Percentiles rank a stretch among this genome's conserved stretches.
Conservation (phyloP, 2,797 vertebrate genomes). For the Ficedula albicollis region DNA sequence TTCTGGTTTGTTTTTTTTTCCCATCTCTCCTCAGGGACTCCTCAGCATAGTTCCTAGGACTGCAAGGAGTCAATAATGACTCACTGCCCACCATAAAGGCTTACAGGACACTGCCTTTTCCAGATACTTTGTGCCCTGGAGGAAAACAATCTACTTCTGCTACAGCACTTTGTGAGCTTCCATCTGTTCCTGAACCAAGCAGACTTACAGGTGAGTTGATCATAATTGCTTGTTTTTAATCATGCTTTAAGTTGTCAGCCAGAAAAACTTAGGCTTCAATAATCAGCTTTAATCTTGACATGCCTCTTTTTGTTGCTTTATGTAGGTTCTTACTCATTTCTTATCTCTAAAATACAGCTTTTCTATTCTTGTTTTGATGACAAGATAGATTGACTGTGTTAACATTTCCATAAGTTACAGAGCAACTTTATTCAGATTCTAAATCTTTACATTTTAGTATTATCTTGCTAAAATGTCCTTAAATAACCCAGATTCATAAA, state of each 20-base stretch:
- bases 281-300: not conserved
- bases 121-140: not conserved
- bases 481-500: not conserved
- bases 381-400: not conserved
- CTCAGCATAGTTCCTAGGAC: not conserved
- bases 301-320: not conserved
- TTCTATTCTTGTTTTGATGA: not conserved
- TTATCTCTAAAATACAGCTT: not conserved
- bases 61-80: not conserved
- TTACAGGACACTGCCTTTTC: not conserved
- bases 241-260: not conserved
- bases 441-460: not conserved
- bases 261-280: not conserved
- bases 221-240: not conserved
- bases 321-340: not conserved
- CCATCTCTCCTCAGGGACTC: not conserved
- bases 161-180: not conserved
- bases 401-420: not conserved
- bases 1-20: not conserved
- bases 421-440: not conserved
- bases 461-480: not conserved
- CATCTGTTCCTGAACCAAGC: not conserved
- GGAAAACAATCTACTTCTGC: not conserved
- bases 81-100: not conserved
- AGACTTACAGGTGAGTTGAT: not conserved